Conservation (phyloP, 2,888 invertebrate genomes). For the Plebejus argus region DNA sequence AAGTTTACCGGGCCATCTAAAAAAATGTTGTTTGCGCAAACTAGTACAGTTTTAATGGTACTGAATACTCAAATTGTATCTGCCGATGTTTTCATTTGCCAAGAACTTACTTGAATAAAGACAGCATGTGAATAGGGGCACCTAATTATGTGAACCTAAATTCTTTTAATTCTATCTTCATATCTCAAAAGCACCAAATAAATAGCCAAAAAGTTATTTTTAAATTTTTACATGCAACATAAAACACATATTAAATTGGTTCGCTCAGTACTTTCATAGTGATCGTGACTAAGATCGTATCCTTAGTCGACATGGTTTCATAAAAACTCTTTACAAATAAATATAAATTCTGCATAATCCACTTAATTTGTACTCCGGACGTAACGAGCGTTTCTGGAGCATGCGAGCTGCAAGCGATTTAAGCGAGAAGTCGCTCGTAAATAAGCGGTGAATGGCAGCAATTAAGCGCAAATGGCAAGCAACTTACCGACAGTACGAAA, state of each 20-base stretch:
- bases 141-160: background rate
- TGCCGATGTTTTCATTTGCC: too few relatives aligned
- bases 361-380: background rate
- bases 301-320: background rate
- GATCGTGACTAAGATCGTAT: background rate
- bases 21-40: too few relatives aligned
- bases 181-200: background rate
- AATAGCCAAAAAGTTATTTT: background rate
- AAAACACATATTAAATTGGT: background rate
- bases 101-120: too few relatives aligned
- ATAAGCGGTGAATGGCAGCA: background rate
- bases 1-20: too few relatives aligned
- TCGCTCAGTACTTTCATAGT: background rate
- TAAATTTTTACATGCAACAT: background rate
- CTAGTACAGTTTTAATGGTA: too few relatives aligned
- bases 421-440: background rate
- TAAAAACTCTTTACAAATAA: background rate
- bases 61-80: too few relatives aligned
- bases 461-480: background rate
- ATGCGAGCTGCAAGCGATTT: conserved; percentile 6
- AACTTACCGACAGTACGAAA: background rate
- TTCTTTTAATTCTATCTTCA: too few relatives aligned
- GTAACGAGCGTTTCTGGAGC: background rate
- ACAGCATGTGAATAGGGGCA: too few relatives aligned
- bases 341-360: background rate